A percentile compares a stretch with the other conserved stretches of the same genome.
Evolutionary conservation across 2,888 invertebrate species (phyloP).

Genomic region (Lasioglossum malachurum): DNA sequence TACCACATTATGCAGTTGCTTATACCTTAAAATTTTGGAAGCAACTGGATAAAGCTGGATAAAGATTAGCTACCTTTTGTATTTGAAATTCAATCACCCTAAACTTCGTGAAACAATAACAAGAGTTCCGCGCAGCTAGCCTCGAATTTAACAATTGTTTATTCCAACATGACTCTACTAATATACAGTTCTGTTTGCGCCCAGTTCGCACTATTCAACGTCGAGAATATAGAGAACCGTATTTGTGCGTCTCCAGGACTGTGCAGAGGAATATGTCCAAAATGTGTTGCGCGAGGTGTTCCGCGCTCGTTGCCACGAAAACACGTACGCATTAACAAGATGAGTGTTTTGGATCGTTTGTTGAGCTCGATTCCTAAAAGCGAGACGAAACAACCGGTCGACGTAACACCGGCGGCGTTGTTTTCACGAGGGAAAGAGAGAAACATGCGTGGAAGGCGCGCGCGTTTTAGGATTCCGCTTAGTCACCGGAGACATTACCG

Average conservation of each 20-base stretch:
- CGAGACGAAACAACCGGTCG: neutral
- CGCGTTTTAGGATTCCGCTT: neutral
- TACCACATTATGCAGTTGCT: too few relatives aligned
- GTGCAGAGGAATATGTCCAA: constrained; percentile 31
- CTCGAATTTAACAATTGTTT: neutral
- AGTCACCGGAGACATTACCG: constrained; percentile 5
- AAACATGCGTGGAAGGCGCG: neutral
- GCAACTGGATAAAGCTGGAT: too few relatives aligned
- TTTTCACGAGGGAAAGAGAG: constrained; percentile 10
- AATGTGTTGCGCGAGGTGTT: constrained; percentile 12
- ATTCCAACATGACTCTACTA: neutral
- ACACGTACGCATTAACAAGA: constrained; percentile 47
- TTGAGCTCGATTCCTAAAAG: constrained; percentile 18
- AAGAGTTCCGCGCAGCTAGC: neutral
- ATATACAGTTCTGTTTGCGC: neutral
- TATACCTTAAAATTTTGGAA: too few relatives aligned
- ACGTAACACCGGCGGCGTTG: constrained; percentile 21
- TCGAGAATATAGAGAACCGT: neutral
- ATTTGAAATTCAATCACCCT: neutral
- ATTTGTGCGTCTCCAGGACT: neutral
- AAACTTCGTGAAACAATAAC: neutral
- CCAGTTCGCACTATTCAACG: neutral
- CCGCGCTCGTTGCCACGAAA: constrained; percentile 18
- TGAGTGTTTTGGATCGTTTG: constrained; percentile 9
- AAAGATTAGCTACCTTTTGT: neutral